Evolutionary conservation across 2,888 invertebrate species (phyloP).

Genomic region (Deilephila porcellus): DNA sequence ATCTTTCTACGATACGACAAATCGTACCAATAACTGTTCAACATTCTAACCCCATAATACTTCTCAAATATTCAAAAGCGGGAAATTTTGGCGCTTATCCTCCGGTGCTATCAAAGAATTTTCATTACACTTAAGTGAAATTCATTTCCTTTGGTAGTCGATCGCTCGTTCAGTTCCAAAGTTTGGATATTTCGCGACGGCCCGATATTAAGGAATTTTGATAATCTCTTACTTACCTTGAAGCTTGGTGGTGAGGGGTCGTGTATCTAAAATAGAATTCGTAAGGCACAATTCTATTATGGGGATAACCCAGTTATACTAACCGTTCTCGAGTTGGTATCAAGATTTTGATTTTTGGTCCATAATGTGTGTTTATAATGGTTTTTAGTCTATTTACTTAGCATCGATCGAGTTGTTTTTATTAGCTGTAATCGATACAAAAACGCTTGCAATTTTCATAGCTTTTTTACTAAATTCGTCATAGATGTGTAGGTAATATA

Average conservation of each 20-base stretch:
- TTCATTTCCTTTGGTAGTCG: constrained; percentile 72
- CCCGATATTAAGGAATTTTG: constrained; percentile 31
- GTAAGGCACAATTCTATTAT: too few relatives aligned
- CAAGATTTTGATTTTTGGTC: too few relatives aligned
- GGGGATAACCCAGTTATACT: too few relatives aligned
- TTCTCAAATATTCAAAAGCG: constrained; percentile 45
- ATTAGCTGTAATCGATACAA: too few relatives aligned
- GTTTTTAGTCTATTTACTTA: too few relatives aligned
- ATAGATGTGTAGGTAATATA: too few relatives aligned
- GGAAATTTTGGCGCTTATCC: constrained; percentile 58
- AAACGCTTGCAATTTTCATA: too few relatives aligned
- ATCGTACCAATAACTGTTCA: background rate
- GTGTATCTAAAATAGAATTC: too few relatives aligned
- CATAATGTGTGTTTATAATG: too few relatives aligned
- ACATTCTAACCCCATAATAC: constrained; percentile 19
- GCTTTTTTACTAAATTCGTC: too few relatives aligned
- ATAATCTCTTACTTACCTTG: constrained; percentile 27
- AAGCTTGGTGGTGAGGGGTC: background rate
- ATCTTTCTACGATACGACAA: background rate
- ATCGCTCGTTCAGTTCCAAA: constrained; percentile 56
- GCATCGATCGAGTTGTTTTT: too few relatives aligned
- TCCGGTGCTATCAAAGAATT: constrained; percentile 70
- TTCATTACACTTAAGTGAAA: constrained; percentile 79
- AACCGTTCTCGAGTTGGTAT: too few relatives aligned
- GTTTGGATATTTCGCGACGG: constrained; percentile 31